Evolutionary conservation across 2,113 vertebrate species (phyloP).

Genomic region (Triplophysa tibetana): DNA sequence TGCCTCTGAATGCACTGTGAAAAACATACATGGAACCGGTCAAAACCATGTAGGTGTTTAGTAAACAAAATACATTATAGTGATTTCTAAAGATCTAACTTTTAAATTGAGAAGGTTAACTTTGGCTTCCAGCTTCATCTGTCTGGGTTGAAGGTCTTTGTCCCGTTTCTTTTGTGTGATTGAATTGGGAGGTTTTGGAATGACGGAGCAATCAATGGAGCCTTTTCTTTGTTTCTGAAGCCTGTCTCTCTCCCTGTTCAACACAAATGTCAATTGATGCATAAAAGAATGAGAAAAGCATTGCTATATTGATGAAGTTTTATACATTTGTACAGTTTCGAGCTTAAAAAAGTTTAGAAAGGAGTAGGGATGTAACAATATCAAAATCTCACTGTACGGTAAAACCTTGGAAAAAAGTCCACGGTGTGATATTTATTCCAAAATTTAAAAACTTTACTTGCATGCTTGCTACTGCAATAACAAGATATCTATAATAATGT

Average conservation of each 20-base stretch:
- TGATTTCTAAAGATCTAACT: constrained; percentile 55
- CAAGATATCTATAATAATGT: too few relatives aligned
- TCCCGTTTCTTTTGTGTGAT: constrained; percentile 63
- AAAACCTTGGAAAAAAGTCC: too few relatives aligned
- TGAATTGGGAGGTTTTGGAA: constrained; percentile 29
- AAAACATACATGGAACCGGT: constrained; percentile 12
- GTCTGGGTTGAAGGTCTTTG: constrained; percentile 60
- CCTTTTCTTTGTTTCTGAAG: constrained; percentile 56
- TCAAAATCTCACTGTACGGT: too few relatives aligned
- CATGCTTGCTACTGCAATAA: too few relatives aligned
- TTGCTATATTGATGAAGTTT: too few relatives aligned
- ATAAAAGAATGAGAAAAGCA: too few relatives aligned
- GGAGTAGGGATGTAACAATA: too few relatives aligned
- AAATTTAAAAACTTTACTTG: too few relatives aligned
- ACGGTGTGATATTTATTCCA: too few relatives aligned
- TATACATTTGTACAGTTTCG: too few relatives aligned
- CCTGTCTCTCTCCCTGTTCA: constrained; percentile 74
- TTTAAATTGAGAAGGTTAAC: constrained; percentile 66
- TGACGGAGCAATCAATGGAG: constrained; percentile 35
- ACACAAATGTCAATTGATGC: constrained; percentile 19
- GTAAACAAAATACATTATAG: background rate
- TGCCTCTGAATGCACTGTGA: constrained; percentile 83
- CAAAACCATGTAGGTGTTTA: background rate
- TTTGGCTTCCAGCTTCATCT: constrained; percentile 60
- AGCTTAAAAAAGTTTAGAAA: too few relatives aligned